Evolutionary conservation across 1,140 invertebrate genomes (phyloP).

Genomic region (Solen grandis): DNA sequence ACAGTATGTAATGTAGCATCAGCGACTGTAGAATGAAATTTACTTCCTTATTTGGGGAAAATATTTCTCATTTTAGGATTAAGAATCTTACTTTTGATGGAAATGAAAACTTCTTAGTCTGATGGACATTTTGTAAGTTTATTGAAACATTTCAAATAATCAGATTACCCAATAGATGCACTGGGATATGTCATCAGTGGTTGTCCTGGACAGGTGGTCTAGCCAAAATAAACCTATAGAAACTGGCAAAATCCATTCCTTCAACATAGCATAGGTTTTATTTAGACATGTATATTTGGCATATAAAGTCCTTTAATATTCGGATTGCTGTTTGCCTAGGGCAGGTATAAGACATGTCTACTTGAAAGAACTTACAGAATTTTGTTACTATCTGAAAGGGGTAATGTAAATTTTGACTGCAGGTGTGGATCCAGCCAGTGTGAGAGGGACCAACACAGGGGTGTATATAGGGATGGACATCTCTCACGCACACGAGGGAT

Average conservation of each 20-base stretch:
- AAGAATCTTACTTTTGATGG: not conserved
- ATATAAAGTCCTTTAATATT: no score
- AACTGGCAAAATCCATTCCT: no score
- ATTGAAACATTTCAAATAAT: not conserved
- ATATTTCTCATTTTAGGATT: not conserved
- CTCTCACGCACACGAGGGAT: slow-evolving; percentile 92
- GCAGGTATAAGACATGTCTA: no score
- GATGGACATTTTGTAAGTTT: not conserved
- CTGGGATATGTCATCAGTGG: no score
- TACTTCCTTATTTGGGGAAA: not conserved
- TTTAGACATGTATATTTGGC: no score
- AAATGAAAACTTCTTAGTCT: not conserved
- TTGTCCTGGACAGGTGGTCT: no score
- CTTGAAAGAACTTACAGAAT: no score
- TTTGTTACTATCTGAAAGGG: no score
- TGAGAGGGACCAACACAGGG: slow-evolving; percentile 92
- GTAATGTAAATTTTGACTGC: slow-evolving; percentile 51
- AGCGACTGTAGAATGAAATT: not conserved
- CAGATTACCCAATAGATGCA: not conserved
- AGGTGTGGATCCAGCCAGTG: slow-evolving; percentile 89
- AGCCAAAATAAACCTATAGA: no score
- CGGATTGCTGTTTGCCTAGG: no score
- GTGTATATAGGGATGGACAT: slow-evolving; percentile 94
- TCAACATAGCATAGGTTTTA: no score
- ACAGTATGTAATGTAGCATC: not conserved